Evolutionary conservation across 2,113 vertebrate genomes (phyloP).

Genomic region (Bujurquina vittata): DNA sequence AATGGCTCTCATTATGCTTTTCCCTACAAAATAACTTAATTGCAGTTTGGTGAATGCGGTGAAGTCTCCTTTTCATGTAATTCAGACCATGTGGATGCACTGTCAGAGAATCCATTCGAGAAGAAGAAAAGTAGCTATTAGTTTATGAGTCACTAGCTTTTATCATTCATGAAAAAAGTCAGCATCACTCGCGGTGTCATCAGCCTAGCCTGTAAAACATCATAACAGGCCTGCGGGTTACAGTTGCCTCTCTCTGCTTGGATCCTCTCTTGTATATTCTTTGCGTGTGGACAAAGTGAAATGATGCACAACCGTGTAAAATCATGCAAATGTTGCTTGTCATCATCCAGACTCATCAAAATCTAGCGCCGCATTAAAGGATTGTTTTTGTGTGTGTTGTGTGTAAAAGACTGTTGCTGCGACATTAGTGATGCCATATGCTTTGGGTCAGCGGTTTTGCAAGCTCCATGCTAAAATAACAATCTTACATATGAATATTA

Average conservation of each 20-base stretch:
- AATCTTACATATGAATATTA: neutral
- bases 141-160: conserved; percentile 36
- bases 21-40: conserved; percentile 54
- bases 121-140: neutral
- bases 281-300: neutral
- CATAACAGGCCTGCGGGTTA: conserved; percentile 1
- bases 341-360: neutral
- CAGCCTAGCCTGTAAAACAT: neutral
- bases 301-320: conserved; percentile 20
- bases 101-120: conserved; percentile 28
- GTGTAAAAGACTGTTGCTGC: neutral
- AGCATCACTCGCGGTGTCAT: conserved; percentile 13
- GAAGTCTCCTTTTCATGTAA: conserved; percentile 39
- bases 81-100: conserved; percentile 29
- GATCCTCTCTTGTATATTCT: neutral
- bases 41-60: conserved; percentile 46
- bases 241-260: neutral
- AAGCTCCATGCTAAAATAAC: neutral
- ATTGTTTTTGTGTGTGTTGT: neutral
- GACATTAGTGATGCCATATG: neutral
- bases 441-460: neutral
- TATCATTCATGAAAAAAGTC: neutral
- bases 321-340: neutral
- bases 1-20: conserved; percentile 58
- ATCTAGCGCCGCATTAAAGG: neutral